Percentiles rank a stretch among this genome's conserved stretches.
Evolutionary conservation across 2,113 vertebrate species (phyloP).

Genomic region (Paramormyrops kingsleyae): DNA sequence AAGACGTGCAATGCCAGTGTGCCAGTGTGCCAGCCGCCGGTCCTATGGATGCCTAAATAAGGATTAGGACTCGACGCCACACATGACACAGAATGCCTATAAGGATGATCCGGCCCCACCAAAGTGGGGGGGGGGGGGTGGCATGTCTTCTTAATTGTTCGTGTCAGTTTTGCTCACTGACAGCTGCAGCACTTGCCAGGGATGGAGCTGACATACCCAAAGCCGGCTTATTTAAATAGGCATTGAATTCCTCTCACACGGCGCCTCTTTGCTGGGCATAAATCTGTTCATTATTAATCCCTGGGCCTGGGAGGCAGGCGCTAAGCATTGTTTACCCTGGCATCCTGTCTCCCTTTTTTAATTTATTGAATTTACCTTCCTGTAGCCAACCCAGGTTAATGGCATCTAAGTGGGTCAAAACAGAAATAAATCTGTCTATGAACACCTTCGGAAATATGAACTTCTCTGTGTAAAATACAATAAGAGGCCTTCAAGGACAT

Average conservation of each 20-base stretch:
- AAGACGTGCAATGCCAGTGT: background rate
- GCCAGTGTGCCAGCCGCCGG: background rate
- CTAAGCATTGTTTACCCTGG: slow-evolving; percentile 14
- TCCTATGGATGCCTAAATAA: background rate
- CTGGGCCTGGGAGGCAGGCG: background rate
- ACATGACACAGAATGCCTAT: slow-evolving; percentile 4
- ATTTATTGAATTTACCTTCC: slow-evolving; percentile 20
- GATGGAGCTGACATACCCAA: slow-evolving; percentile 19
- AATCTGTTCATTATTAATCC: slow-evolving; percentile 25
- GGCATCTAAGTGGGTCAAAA: slow-evolving; percentile 25
- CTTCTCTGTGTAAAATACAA: slow-evolving; percentile 2
- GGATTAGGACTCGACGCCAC: background rate
- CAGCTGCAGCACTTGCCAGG: slow-evolving; percentile 18
- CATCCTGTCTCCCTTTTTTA: background rate
- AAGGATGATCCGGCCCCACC: slow-evolving; percentile 8
- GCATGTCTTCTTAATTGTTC: slow-evolving; percentile 23
- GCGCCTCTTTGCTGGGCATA: slow-evolving; percentile 11
- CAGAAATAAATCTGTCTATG: slow-evolving; percentile 11
- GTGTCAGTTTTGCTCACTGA: slow-evolving; percentile 21
- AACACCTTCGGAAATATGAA: slow-evolving; percentile 48
- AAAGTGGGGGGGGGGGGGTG: background rate
- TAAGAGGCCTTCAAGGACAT: background rate
- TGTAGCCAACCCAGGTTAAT: slow-evolving; percentile 15
- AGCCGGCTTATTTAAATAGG: slow-evolving; percentile 26
- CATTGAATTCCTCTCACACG: background rate